phyloP scores from a whole-genome alignment of 2,113 vertebrate species.

The Formicarius rufipectus region DNA sequence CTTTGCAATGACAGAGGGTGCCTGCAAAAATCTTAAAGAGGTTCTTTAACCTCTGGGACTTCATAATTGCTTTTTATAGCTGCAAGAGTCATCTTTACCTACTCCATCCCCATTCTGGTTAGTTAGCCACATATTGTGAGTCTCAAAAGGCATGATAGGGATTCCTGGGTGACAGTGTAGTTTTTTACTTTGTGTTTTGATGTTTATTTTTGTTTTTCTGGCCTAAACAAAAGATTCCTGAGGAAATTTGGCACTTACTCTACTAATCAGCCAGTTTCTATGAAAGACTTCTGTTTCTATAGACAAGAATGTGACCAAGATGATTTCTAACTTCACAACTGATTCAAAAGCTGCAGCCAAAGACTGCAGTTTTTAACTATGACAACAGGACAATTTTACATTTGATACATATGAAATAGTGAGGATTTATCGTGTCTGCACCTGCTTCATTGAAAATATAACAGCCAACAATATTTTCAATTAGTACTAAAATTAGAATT shows the following conservation, averaged over 20 bases:
- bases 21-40: background rate
- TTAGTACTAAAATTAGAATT: background rate
- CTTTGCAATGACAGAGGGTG: background rate
- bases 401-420: background rate
- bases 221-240: background rate
- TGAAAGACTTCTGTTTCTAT: background rate
- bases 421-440: background rate
- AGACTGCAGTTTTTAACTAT: background rate
- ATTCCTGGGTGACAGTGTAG: background rate
- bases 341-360: background rate
- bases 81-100: background rate
- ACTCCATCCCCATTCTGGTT: background rate
- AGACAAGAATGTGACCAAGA: background rate
- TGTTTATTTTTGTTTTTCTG: background rate
- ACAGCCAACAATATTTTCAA: background rate
- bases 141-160: background rate
- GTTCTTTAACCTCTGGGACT: background rate
- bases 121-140: background rate
- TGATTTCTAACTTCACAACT: background rate
- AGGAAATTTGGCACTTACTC: background rate
- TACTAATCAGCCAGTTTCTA: background rate
- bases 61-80: background rate
- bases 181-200: background rate
- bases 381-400: background rate
- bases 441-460: background rate